These are phyloP conservation scores for Mormyrus iriodes DNA, from an alignment of 2,113 vertebrate genomes.

Conservation along the genomic window DNA sequence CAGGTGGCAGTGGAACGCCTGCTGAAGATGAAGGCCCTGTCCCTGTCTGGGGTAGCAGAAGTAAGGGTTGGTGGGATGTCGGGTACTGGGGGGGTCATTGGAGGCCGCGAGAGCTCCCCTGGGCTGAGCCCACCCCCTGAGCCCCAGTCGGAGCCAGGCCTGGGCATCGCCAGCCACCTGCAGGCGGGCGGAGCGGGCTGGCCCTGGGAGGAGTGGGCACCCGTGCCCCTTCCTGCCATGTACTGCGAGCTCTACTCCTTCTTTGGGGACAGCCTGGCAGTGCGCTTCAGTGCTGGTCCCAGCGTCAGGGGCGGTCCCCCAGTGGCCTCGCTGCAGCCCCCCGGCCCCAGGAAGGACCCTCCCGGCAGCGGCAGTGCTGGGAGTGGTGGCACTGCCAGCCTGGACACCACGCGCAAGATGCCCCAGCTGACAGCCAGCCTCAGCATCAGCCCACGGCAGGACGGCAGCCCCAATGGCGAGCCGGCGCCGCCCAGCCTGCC, in stretches of 20 bases:
- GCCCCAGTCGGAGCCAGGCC: slow-evolving; percentile 48
- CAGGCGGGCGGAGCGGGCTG: slow-evolving; percentile 55
- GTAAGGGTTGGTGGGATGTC: slow-evolving; percentile 9
- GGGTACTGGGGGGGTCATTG: slow-evolving; percentile 34
- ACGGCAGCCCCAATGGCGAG: slow-evolving; percentile 67
- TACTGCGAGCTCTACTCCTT: slow-evolving; percentile 85
- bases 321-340: slow-evolving; percentile 26
- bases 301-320: slow-evolving; percentile 40
- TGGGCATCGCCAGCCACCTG: slow-evolving; percentile 63
- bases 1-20: slow-evolving; percentile 85
- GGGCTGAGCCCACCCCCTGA: slow-evolving; percentile 70
- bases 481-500: slow-evolving; percentile 57
- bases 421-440: slow-evolving; percentile 81
- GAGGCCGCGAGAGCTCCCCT: slow-evolving; percentile 54
- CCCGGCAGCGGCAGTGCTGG: slow-evolving; percentile 20
- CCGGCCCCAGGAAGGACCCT: slow-evolving; percentile 63
- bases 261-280: slow-evolving; percentile 83
- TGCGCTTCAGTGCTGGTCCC: slow-evolving; percentile 74
- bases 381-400: slow-evolving; percentile 34
- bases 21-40: slow-evolving; percentile 79
- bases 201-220: slow-evolving; percentile 55
- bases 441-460: slow-evolving; percentile 71
- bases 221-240: slow-evolving; percentile 67
- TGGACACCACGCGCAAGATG: slow-evolving; percentile 76
- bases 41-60: slow-evolving; percentile 47